Percentiles rank a stretch among this genome's conserved stretches.
These are phyloP conservation scores for Dyspetes luteomarginatus DNA, from an alignment of 2,888 invertebrate genomes.

Conservation along the genomic window DNA sequence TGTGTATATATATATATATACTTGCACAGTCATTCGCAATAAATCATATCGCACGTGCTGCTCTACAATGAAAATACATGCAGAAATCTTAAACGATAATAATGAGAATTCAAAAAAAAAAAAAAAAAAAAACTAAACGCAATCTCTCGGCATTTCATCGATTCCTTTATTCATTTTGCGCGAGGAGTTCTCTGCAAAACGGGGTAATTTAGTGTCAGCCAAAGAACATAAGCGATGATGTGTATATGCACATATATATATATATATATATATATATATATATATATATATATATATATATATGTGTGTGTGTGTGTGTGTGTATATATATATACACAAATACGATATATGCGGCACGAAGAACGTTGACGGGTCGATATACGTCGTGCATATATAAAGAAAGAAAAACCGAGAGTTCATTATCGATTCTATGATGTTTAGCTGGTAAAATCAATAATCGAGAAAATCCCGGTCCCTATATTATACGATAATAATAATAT, in stretches of 20 bases:
- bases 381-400: not conserved
- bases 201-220: slow-evolving; percentile 22
- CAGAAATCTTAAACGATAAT: not conserved
- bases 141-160: slow-evolving; percentile 14
- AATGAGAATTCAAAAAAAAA: too few species aligned
- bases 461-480: too few species aligned
- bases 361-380: too few species aligned
- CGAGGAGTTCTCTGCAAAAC: slow-evolving; percentile 7
- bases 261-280: too few species aligned
- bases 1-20: slow-evolving; percentile 25
- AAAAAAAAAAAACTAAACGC: not conserved
- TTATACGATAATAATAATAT: too few species aligned
- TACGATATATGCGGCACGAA: too few species aligned
- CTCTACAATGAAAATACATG: not conserved
- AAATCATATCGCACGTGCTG: slow-evolving; percentile 26
- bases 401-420: slow-evolving; percentile 4
- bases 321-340: too few species aligned
- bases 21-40: slow-evolving; percentile 49
- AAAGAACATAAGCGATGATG: slow-evolving; percentile 43
- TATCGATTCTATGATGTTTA: too few species aligned
- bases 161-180: slow-evolving; percentile 11
- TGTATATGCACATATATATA: not conserved
- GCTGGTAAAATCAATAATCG: slow-evolving; percentile 41
- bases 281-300: too few species aligned
- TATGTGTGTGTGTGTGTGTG: too few species aligned